Evolutionary conservation across 2,113 vertebrate genomes (phyloP), one percentile per base, ranked within the genome.

Genomic region (Sclerurus mexicanus): DNA sequence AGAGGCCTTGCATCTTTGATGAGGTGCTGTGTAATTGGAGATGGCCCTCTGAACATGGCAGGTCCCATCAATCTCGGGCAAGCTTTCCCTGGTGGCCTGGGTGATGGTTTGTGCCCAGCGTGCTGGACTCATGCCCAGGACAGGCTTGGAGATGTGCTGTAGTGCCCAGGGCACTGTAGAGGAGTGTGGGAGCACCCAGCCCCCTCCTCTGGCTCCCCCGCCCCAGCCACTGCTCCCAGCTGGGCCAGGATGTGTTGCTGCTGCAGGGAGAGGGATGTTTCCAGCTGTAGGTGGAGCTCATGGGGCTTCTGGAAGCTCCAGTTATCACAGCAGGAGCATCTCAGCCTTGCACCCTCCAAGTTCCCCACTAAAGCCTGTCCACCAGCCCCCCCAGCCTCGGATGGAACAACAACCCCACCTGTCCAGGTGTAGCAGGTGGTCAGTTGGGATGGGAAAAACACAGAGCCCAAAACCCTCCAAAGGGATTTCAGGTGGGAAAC

Each of bases 1-100:
- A 97, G 94, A 90, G 83, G 86, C 88, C 79, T 40, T 97, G 87
- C 95, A 97, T 97, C 91, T 97, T 98, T 97, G 93, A 97, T 97
- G 92, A 96, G 87, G 17, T 27, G 67, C 24, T 4, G 21, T 66
- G 97, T 95, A 96, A 98, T 30, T 33, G 87, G 97, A 97, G 96
- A 56, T 15, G 55, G 90, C 85, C 91, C 93, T 63, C 83, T 23
- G 90, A 93, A 81, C 37, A 5, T 12, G n/a, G 72, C 95, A 77
- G 90, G 92, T 39, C 67, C 92, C 96, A 95, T 90, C 80, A 97
- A 97, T 96, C 96, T 97, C 93, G 2, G 96, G 92, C 64, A 75
- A 94, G 90, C 55, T 91, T 37, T 89, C 86, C 83, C 91, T 0
- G n/a, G 15, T 93, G 90, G 81, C 68, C 79, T 31, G 33, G 52